phyloP scores from a whole-genome alignment of 2,113 vertebrate genomes.

The Cnemophilus loriae region DNA sequence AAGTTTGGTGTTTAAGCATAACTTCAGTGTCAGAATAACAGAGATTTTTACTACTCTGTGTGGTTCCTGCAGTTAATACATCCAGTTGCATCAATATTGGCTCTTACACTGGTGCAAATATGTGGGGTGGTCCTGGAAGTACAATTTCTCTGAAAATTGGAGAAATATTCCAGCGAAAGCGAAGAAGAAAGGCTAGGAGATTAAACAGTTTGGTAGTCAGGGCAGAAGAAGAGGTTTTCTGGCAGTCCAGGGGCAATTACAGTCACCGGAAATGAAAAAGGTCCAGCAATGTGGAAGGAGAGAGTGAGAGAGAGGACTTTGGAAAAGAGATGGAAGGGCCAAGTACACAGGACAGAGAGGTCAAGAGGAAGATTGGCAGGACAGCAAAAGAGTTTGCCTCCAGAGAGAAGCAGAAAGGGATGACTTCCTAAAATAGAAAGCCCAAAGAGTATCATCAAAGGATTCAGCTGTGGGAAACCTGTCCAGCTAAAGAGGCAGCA shows the following conservation, averaged over 20 bases:
- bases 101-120: background rate
- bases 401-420: conserved; percentile 59
- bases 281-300: background rate
- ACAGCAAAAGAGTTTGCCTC: conserved; percentile 49
- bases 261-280: background rate
- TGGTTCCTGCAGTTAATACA: conserved; percentile 23
- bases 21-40: conserved; percentile 24
- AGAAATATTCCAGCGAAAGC: background rate
- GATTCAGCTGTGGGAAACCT: conserved; percentile 69
- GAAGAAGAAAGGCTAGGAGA: background rate
- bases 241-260: background rate
- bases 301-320: background rate
- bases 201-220: background rate
- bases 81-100: conserved; percentile 36
- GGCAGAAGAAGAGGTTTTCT: background rate
- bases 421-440: conserved; percentile 60
- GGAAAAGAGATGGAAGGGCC: conserved; percentile 11
- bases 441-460: conserved; percentile 63
- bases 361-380: conserved; percentile 58
- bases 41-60: conserved; percentile 5
- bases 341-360: conserved; percentile 33
- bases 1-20: conserved; percentile 39
- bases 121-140: background rate
- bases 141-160: background rate
- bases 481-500: conserved; percentile 41